A percentile compares a stretch with the other conserved stretches of the same genome.
Evolutionary conservation across 1,140 invertebrate species (phyloP).

Genomic region (Caenorhabditis briggsae): DNA sequence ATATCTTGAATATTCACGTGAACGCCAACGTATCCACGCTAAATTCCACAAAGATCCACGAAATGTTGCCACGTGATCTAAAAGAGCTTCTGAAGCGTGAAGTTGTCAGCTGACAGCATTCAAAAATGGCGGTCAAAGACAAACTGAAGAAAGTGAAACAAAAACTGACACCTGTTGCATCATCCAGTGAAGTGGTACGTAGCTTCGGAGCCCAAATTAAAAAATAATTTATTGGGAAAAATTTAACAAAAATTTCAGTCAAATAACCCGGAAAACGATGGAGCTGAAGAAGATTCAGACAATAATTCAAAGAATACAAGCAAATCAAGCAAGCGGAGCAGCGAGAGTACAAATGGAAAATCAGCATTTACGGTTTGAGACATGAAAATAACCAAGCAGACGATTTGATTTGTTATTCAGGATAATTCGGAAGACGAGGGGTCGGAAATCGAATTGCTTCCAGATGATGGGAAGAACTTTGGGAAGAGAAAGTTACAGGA

Average conservation of each 20-base stretch:
- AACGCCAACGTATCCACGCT: too few species aligned
- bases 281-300: not conserved
- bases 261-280: not conserved
- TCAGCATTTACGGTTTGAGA: not conserved
- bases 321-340: not conserved
- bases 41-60: too few species aligned
- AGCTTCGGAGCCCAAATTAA: not conserved
- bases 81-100: not conserved
- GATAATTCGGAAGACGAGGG: conserved; percentile 6
- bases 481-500: conserved; percentile 44
- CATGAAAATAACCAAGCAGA: not conserved
- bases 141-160: conserved; percentile 42
- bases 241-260: too few species aligned
- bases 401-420: not conserved
- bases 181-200: not conserved
- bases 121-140: conserved; percentile 5
- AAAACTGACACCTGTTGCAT: not conserved
- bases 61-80: not conserved
- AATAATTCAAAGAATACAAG: conserved; percentile 11
- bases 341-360: not conserved
- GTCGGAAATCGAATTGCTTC: conserved; percentile 3
- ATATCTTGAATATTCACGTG: too few species aligned
- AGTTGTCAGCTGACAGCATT: too few species aligned
- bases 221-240: too few species aligned
- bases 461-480: conserved; percentile 46